Base-by-base conservation (phyloP, 2,113 vertebrate species). In the Fukomys damarensis region DNA sequence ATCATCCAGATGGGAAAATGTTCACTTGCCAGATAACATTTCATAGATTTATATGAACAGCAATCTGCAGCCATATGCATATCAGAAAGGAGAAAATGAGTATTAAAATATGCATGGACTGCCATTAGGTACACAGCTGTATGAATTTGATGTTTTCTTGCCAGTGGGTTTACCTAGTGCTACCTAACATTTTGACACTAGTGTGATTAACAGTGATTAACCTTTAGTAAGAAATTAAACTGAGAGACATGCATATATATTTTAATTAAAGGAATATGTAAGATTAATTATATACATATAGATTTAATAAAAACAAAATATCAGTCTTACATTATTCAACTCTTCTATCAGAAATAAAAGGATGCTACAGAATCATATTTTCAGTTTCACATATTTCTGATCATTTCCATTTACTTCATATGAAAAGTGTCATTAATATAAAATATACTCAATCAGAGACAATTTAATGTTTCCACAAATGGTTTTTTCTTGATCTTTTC, bases 31-130 rank as follows among this genome's bases (percentile, higher is more conserved):
- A 97, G 77, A 97, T 97, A 98, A 97, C 43, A 46, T 97, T 98
- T 98, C 97, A 98, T 97, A 98, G 98, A 98, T 98, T 98, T 98
- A 98, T 98, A 97, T 98, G 96, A 98, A 98, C 97, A 98, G 88
- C 97, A 98, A 98, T 98, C 94, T 98, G 96, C 95, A 98, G 96
- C 98, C 97, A 97, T 98, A 98, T 98, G 98, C 97, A 97, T 95
- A 97, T 94, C 94, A 68, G 84, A 97, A 95, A 97, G 97, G 94
- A 88, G 59, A 96, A 98, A 98, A 96, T 97, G 89, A 95, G 93
- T 98, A 96, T 98, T 98, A 93, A 97, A 38, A 97, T 96, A 96
- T 12, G 13, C 80, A 97, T 8, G 91, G 93, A 92, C 94, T 98
- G 90, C 92, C 93, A 35, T 95, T 97, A 97, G 92, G 93, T 58